Evolutionary conservation across 2,797 vertebrate species (phyloP), one percentile per base, ranked within the genome.

Genomic region (Gymnothorax reevesii): DNA sequence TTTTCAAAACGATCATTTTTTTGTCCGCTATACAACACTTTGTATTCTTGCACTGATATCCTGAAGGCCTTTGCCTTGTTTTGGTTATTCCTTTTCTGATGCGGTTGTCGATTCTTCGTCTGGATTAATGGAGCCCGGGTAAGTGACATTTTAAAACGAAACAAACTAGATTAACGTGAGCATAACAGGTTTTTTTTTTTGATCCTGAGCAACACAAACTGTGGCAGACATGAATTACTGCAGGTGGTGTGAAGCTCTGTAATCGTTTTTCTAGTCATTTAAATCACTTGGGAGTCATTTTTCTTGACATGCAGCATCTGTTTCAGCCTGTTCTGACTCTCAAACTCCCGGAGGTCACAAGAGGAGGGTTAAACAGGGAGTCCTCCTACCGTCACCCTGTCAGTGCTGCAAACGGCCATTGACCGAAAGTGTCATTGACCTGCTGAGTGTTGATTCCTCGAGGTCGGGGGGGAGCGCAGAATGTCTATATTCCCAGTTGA

Each of bases 371-470:
- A 83, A 83, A 57, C n/a, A 22, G 59, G 69, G 42, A 75, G 49
- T 64, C 25, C 82, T 73, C 54, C 71, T 84, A 42, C 85, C 22
- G 55, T 75, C 49, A 64, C 57, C 33, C 57, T 86, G 82, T 49
- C 87, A 86, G 22, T n/a, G 55, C 69, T 27, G n/a, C 17, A 77
- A 80, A 64, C 57, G 75, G 60, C 55, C 85, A 80, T 57, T 87
- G 86, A 84, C 83, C 83, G 59, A 22, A 57, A 62, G 73, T 86
- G 86, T 73, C 25, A 84, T 52, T 54, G 57, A 84, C 64, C 64
- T 71, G 20, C 62, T 60, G 13, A 27, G 57, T 83, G 27, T 42
- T 57, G 52, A n/a, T n/a, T 54, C 52, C 54, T 49, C 15, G 22
- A 55, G 77, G 55, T 13, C 42, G 82, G 13, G 82, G 49, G 20